Conservation (phyloP, 2,888 invertebrate species). For the Panorpa germanica region DNA sequence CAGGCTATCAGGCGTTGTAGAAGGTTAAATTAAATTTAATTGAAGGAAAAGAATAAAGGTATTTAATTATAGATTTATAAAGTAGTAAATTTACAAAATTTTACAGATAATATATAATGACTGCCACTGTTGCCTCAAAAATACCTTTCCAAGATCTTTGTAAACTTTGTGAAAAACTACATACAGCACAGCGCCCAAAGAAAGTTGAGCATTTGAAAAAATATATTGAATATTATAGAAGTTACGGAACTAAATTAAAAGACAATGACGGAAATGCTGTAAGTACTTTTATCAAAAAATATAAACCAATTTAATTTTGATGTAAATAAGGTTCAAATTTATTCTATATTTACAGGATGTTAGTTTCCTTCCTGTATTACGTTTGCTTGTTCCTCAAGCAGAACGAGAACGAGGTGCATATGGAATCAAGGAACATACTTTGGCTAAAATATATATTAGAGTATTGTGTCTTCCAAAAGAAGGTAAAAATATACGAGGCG, state of each 20-base stretch:
- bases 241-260: slow-evolving; percentile 22
- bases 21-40: no score
- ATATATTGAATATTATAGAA: slow-evolving; percentile 30
- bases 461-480: slow-evolving; percentile 54
- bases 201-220: slow-evolving; percentile 28
- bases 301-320: slow-evolving; percentile 1
- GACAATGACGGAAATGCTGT: no score
- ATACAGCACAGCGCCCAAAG: slow-evolving; percentile 23
- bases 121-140: slow-evolving; percentile 13
- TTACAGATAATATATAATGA: not conserved
- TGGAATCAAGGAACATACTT: slow-evolving; percentile 59
- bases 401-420: slow-evolving; percentile 68
- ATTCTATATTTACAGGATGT: slow-evolving; percentile 25
- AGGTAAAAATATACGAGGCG: no score
- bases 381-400: slow-evolving; percentile 57
- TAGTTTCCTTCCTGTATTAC: slow-evolving; percentile 51
- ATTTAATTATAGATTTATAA: not conserved
- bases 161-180: slow-evolving; percentile 37
- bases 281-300: slow-evolving; percentile 6
- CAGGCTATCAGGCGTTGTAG: no score
- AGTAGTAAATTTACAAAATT: not conserved
- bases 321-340: slow-evolving; percentile 6
- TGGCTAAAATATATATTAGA: slow-evolving; percentile 54
- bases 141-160: slow-evolving; percentile 36
- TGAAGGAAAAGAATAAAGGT: no score